Evolutionary conservation across 2,888 invertebrate species (phyloP).

Genomic region (Ochropacha duplaris): DNA sequence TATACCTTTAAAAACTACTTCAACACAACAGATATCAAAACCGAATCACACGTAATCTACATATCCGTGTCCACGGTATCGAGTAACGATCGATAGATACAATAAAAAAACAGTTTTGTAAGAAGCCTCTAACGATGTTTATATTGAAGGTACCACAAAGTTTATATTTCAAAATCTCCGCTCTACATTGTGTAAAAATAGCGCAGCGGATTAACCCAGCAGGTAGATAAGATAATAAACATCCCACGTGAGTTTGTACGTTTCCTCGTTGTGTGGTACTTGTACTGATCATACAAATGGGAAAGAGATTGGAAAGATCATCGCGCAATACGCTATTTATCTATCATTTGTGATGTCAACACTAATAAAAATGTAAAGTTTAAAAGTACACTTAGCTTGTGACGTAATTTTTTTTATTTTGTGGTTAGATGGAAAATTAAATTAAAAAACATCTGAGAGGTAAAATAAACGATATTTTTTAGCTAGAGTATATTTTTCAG

Average conservation of each 20-base stretch:
- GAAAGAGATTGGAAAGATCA: not conserved
- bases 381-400: no score
- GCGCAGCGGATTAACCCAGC: conserved; percentile 59
- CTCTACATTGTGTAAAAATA: conserved; percentile 64
- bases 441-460: no score
- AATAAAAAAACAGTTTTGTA: not conserved
- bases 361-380: no score
- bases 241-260: conserved; percentile 54
- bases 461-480: no score
- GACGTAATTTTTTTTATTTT: no score
- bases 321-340: not conserved
- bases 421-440: no score
- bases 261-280: conserved; percentile 14
- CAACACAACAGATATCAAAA: not conserved
- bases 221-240: conserved; percentile 74
- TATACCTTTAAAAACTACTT: not conserved
- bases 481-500: no score
- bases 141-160: conserved; percentile 17
- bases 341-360: not conserved
- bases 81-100: not conserved
- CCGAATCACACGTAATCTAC: not conserved
- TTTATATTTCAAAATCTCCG: conserved; percentile 54
- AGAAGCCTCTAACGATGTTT: conserved; percentile 1
- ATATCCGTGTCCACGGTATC: not conserved
- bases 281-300: not conserved